These are phyloP conservation scores for Paramacrobiotus metropolitanus DNA, from an alignment of 1,140 invertebrate genomes.

Conservation along the genomic window DNA sequence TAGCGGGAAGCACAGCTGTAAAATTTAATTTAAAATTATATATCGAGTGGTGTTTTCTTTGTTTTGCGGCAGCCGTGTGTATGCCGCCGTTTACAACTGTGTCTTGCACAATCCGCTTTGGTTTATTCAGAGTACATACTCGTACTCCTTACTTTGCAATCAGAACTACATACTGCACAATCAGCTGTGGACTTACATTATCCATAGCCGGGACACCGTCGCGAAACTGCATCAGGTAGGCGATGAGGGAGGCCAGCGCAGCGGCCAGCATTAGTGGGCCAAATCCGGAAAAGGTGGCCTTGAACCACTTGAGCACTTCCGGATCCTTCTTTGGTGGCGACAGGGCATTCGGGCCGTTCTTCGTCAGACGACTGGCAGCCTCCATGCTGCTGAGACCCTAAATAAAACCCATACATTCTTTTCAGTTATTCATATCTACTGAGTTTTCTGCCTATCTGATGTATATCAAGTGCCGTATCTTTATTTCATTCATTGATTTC, in stretches of 20 bases:
- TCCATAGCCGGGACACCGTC: constrained; percentile 23
- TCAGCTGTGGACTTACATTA: constrained; percentile 21
- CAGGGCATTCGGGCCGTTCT: constrained; percentile 19
- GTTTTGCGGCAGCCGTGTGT: too few species aligned
- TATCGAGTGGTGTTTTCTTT: too few species aligned
- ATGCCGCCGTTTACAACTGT: too few species aligned
- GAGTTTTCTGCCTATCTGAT: too few species aligned
- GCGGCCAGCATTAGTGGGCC: constrained; percentile 48
- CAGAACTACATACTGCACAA: neutral
- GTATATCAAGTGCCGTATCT: too few species aligned
- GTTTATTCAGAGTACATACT: neutral
- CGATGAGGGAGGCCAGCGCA: constrained; percentile 41
- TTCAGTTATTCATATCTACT: too few species aligned
- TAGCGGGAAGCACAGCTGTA: neutral
- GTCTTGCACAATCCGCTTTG: neutral
- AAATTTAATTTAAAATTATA: neutral
- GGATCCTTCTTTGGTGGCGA: constrained; percentile 34
- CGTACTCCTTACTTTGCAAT: neutral
- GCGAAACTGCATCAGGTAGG: constrained; percentile 29
- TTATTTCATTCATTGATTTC: too few species aligned
- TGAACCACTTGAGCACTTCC: constrained; percentile 37
- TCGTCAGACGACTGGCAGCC: neutral
- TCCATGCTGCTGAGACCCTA: too few species aligned
- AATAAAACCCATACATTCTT: too few species aligned
- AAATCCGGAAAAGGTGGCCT: constrained; percentile 43